Percentiles rank a stretch among this genome's conserved stretches.
Conservation (phyloP, 1,140 invertebrate species). For the Atta colombica region DNA sequence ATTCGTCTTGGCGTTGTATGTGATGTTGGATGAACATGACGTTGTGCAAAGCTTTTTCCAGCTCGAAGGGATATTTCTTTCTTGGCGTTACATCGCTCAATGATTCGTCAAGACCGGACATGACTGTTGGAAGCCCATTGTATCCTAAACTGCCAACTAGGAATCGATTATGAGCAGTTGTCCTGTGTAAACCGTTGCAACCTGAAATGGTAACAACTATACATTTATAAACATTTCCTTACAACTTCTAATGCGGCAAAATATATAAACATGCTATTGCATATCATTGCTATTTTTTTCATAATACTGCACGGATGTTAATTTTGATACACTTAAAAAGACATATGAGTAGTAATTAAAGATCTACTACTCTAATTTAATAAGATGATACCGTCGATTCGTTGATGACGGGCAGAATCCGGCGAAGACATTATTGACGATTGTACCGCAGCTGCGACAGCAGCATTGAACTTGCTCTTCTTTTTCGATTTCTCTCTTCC, state of each 20-base stretch:
- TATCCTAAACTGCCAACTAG: slow-evolving; percentile 90
- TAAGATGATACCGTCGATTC: slow-evolving; percentile 83
- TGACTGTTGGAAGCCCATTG: slow-evolving; percentile 93
- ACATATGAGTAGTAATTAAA: not conserved
- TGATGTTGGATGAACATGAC: slow-evolving; percentile 98
- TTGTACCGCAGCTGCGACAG: slow-evolving; percentile 89
- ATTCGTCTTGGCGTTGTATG: slow-evolving; percentile 96
- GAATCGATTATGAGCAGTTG: slow-evolving; percentile 91
- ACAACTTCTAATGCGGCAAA: not conserved
- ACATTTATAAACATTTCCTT: not conserved
- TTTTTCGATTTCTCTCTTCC: slow-evolving; percentile 87
- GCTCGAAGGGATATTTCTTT: slow-evolving; percentile 96
- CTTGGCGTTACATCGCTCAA: slow-evolving; percentile 92
- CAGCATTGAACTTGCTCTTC: slow-evolving; percentile 90
- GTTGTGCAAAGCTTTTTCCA: slow-evolving; percentile 97
- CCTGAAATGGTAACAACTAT: slow-evolving; percentile 77
- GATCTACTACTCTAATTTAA: not conserved
- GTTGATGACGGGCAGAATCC: slow-evolving; percentile 89
- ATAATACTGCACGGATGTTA: not conserved
- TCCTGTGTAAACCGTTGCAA: slow-evolving; percentile 93
- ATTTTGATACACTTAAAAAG: not conserved
- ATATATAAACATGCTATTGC: not conserved
- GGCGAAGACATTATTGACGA: slow-evolving; percentile 91
- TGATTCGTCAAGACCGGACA: slow-evolving; percentile 93
- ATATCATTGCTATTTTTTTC: not conserved